Conservation (phyloP, 2,888 invertebrate species). For the Isoperla grammatica region DNA sequence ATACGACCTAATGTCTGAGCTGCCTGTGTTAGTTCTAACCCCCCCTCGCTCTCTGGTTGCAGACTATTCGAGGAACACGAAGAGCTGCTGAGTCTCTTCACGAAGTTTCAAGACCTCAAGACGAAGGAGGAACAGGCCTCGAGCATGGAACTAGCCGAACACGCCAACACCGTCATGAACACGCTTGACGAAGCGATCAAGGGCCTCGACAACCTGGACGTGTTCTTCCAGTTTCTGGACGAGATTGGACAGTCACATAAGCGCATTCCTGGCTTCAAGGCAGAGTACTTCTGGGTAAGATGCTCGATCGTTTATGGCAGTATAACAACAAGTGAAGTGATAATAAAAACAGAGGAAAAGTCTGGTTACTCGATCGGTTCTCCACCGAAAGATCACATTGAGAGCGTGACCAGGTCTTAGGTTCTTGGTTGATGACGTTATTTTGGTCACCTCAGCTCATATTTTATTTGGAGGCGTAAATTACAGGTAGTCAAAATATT, state of each 20-base stretch:
- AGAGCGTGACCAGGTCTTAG: no score
- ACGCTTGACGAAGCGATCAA: slow-evolving; percentile 86
- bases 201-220: slow-evolving; percentile 77
- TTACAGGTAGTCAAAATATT: no score
- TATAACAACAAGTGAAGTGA: not conserved
- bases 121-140: slow-evolving; percentile 75
- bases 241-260: slow-evolving; percentile 79
- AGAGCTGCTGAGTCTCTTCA: slow-evolving; percentile 71
- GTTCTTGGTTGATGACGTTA: no score
- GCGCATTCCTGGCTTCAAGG: slow-evolving; percentile 78
- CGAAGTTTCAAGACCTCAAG: slow-evolving; percentile 71
- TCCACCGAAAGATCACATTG: no score
- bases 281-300: slow-evolving; percentile 83
- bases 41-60: no score
- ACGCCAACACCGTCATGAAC: slow-evolving; percentile 84
- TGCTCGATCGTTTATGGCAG: no score
- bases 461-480: no score
- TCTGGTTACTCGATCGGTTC: no score
- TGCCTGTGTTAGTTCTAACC: no score
- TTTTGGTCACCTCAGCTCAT: no score
- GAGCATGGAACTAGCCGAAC: slow-evolving; percentile 78
- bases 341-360: no score
- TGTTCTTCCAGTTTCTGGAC: slow-evolving; percentile 74
- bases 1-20: no score
- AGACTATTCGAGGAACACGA: slow-evolving; percentile 83